Conservation (phyloP, 2,113 vertebrate species). For the Alces alces region DNA sequence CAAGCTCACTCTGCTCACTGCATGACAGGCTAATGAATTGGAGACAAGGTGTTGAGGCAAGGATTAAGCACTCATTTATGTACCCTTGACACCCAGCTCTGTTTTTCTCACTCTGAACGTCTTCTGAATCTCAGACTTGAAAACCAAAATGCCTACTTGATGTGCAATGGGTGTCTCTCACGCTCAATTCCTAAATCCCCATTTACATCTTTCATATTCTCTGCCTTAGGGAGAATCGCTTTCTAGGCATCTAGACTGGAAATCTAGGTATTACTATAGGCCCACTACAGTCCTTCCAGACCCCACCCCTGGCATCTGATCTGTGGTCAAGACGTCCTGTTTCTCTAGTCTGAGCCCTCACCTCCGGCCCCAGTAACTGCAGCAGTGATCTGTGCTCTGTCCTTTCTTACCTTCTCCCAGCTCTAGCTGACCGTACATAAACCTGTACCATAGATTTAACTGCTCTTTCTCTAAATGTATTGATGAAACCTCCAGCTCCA, state of each 20-base stretch:
- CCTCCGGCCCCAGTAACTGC: neutral
- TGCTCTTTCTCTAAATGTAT: neutral
- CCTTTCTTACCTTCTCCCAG: neutral
- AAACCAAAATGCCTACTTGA: neutral
- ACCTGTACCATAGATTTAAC: neutral
- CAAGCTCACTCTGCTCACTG: neutral
- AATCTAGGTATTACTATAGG: neutral
- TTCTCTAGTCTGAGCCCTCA: neutral
- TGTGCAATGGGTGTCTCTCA: neutral
- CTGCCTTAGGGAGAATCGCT: neutral
- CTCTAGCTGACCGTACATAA: neutral
- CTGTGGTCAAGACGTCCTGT: neutral
- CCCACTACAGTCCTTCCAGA: fast-evolving
- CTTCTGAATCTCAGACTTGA: neutral
- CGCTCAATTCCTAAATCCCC: neutral
- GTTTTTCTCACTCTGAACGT: neutral
- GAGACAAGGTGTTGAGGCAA: neutral
- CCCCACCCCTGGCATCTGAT: neutral
- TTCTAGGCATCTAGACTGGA: neutral
- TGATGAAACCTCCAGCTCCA: neutral
- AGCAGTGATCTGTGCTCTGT: neutral
- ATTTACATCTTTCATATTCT: neutral
- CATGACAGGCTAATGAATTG: neutral
- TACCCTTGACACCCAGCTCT: neutral
- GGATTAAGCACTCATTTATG: neutral